Evolutionary conservation across 2,888 invertebrate species (phyloP), one percentile per base, ranked within the genome.

Genomic region (Dromius quadrimaculatus): DNA sequence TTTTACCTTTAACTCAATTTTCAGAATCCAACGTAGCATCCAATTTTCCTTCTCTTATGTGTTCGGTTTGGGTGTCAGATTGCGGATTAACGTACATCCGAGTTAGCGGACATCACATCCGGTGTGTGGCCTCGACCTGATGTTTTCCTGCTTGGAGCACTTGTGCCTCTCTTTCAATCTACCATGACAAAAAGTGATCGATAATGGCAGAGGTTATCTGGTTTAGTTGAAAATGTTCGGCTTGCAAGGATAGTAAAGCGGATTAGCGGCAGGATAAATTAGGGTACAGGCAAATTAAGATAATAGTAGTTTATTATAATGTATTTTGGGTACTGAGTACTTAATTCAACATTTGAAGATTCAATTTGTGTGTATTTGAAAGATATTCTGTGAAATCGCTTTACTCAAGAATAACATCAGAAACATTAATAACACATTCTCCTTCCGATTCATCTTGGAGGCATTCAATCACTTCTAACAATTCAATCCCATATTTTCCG

Each of bases 71-170:
- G 20, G 61, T 38, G 61, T 61, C 61, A 61, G 61, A 61, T 61
- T 61, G 61, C 61, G 38, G 61, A 61, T 61, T 61, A 61, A 61
- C 61, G 61, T 36, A 36, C 20, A 38, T 61, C 38, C 61, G 61
- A 61, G 61, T 61, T 61, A 61, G 61, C 34, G 61, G 36, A 57
- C 57, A 57, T 57, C 57, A 57, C 57, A 20, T 61, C 61, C 61
- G 61, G 38, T 61, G 47, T 28, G 28, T 22, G 23, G 23, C 47
- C 47, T 13, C 22, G 41, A 36, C 36, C 36, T 15, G 47, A 47
- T 23, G 22, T 20, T 23, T 47, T 47, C 47, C 47, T 47, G 47
- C 23, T n/a, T n/a, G n/a, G 36, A 6, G 36, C 2, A 6, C n/a
- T 34, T 2, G 34, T 34, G 3, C 1, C 36, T 8, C 36, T 36